These are phyloP conservation scores for Columba guinea DNA, from an alignment of 2,797 vertebrate genomes.

Conservation along the genomic window DNA sequence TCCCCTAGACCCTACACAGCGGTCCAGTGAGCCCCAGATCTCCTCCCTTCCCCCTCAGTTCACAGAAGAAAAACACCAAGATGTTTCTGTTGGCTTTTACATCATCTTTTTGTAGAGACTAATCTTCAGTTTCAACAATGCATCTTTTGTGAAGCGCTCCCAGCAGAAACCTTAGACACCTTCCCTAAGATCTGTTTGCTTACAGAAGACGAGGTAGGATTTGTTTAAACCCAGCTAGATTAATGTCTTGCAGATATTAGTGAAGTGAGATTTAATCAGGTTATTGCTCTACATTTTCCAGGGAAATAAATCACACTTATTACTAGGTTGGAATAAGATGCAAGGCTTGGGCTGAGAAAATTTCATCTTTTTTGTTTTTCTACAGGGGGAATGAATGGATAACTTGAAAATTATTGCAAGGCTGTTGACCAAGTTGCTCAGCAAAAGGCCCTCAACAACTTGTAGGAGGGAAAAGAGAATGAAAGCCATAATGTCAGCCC, in stretches of 20 bases:
- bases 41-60: constrained; percentile 41
- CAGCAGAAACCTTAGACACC: constrained; percentile 71
- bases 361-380: constrained; percentile 1
- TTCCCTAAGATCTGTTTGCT: constrained; percentile 69
- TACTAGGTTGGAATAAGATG: constrained; percentile 44
- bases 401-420: constrained; percentile 21
- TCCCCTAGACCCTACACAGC: constrained; percentile 8
- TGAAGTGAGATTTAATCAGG: constrained; percentile 67
- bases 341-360: constrained; percentile 17
- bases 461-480: background rate
- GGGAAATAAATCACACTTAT: constrained; percentile 65
- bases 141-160: constrained; percentile 68
- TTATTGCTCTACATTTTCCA: constrained; percentile 66
- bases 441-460: background rate
- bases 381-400: background rate
- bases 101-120: constrained; percentile 58
- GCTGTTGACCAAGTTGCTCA: background rate
- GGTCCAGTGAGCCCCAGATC: constrained; percentile 23
- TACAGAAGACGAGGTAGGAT: constrained; percentile 69
- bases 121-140: constrained; percentile 66
- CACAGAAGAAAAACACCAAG: constrained; percentile 63
- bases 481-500: background rate
- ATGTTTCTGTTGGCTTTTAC: constrained; percentile 66
- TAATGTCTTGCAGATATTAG: constrained; percentile 72
- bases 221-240: constrained; percentile 68